These are phyloP conservation scores for Emmelina monodactyla DNA, from an alignment of 2,888 invertebrate species.

Conservation along the genomic window DNA sequence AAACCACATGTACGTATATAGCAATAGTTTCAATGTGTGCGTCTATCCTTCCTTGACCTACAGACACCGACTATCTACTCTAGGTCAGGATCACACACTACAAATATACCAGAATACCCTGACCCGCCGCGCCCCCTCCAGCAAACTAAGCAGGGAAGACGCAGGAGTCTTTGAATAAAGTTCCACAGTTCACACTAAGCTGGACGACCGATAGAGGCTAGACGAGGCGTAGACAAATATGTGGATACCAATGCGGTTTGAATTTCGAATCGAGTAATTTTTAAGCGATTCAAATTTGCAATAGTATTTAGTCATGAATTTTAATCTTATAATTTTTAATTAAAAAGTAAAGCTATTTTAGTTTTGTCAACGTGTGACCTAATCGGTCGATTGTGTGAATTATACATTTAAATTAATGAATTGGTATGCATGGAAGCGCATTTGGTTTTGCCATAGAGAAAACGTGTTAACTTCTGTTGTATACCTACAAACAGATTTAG, in stretches of 20 bases:
- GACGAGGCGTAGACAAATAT: conserved; percentile 49
- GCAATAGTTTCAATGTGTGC: conserved; percentile 30
- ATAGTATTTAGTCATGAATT: too few species aligned
- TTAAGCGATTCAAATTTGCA: neutral
- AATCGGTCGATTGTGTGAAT: too few species aligned
- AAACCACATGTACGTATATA: neutral
- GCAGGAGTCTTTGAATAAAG: neutral
- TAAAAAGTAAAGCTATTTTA: too few species aligned
- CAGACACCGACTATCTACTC: conserved; percentile 52
- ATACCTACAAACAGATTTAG: too few species aligned
- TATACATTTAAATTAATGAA: too few species aligned
- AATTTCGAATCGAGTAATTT: too few species aligned
- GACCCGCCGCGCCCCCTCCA: conserved; percentile 10
- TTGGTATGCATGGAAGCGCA: too few species aligned
- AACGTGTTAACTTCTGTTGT: too few species aligned
- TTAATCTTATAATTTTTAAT: too few species aligned
- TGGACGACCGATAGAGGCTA: conserved; percentile 30
- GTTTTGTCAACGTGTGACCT: too few species aligned
- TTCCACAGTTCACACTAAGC: neutral
- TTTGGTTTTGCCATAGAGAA: too few species aligned
- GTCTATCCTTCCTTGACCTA: conserved; percentile 65
- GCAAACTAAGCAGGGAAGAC: neutral
- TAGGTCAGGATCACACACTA: conserved; percentile 56
- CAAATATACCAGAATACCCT: conserved; percentile 20
- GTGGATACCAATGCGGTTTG: conserved; percentile 19